Evolutionary conservation across 2,888 invertebrate species (phyloP).

Genomic region (Clivina fossor): DNA sequence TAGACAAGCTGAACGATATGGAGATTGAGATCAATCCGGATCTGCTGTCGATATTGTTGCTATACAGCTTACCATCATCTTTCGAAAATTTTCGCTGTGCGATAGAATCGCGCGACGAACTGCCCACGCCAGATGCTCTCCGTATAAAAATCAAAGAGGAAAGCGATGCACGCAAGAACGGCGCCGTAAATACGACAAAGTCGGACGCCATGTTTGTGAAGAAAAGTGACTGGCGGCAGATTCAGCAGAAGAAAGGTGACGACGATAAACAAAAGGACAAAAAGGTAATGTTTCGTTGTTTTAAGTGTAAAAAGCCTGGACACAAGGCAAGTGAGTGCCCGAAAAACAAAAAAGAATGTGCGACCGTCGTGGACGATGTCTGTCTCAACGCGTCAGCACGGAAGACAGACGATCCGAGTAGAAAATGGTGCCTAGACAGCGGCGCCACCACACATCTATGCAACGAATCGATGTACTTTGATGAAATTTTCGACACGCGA

Average conservation of each 20-base stretch:
- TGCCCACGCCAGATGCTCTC: conserved; percentile 41
- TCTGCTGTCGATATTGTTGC: conserved; percentile 44
- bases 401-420: background rate
- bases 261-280: conserved; percentile 5
- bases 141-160: conserved; percentile 43
- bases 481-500: conserved; percentile 3
- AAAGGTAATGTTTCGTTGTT: background rate
- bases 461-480: conserved; percentile 22
- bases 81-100: conserved; percentile 47
- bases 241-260: conserved; percentile 4
- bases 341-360: conserved; percentile 11
- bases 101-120: conserved; percentile 45
- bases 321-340: conserved; percentile 30
- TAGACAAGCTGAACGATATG: conserved; percentile 45
- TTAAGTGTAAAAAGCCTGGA: conserved; percentile 9
- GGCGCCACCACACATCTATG: conserved; percentile 35
- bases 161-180: conserved; percentile 38
- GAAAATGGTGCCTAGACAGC: conserved; percentile 35
- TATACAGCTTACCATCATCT: conserved; percentile 44
- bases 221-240: too few species aligned
- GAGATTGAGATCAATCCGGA: too few species aligned
- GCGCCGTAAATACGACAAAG: background rate
- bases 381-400: background rate
- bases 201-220: conserved; percentile 1
- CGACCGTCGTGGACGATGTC: background rate